These are phyloP conservation scores for Heterodera filipjevi DNA, from an alignment of 2,888 invertebrate species.

Conservation along the genomic window DNA sequence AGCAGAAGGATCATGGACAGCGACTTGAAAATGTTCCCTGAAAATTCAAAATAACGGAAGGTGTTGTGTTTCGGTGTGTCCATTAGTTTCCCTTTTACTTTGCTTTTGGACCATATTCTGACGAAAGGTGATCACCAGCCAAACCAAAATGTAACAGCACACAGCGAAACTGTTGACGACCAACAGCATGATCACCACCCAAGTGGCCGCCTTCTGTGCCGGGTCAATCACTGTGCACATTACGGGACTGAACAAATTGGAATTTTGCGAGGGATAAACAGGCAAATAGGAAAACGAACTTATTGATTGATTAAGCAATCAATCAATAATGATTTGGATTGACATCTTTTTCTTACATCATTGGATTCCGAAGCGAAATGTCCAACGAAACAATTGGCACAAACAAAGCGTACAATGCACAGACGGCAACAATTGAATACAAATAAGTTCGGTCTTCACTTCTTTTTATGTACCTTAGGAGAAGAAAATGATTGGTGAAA, in stretches of 20 bases:
- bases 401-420: constrained; percentile 3
- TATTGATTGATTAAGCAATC: not conserved
- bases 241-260: not conserved
- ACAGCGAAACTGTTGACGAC: constrained; percentile 17
- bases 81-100: not conserved
- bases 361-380: constrained; percentile 18
- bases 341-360: constrained; percentile 12
- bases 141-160: constrained; percentile 15
- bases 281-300: not conserved
- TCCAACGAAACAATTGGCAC: not conserved
- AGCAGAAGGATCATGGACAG: constrained; percentile 20
- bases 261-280: too few species aligned
- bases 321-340: not conserved
- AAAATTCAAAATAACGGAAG: not conserved
- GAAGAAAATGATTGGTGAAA: not conserved
- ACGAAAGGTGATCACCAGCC: constrained; percentile 5
- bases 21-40: constrained; percentile 24
- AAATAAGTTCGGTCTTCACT: not conserved
- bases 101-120: constrained; percentile 8
- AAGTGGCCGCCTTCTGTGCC: constrained; percentile 13
- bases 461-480: constrained; percentile 4
- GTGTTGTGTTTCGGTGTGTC: not conserved
- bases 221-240: constrained; percentile 18
- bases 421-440: constrained; percentile 11
- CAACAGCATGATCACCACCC: constrained; percentile 23